phyloP scores from a whole-genome alignment of 2,888 invertebrate species.

The Spicauda simplicius region DNA sequence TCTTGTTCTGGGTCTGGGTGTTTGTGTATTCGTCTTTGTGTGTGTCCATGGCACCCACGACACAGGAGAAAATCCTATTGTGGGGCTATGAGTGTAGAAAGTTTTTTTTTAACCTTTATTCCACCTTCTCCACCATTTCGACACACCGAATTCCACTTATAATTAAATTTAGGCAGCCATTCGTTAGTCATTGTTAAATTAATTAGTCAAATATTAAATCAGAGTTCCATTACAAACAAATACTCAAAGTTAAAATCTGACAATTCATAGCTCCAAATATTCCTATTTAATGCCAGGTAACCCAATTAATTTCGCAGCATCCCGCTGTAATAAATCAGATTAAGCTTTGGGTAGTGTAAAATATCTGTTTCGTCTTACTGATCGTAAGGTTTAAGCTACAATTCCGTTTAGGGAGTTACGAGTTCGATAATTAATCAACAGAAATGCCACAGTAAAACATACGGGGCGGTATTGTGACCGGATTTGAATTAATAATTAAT shows the following conservation, averaged over 20 bases:
- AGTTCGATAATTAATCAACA: slow-evolving; percentile 17
- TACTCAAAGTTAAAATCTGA: not conserved
- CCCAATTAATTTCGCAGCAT: slow-evolving; percentile 16
- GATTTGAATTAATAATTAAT: too few species aligned
- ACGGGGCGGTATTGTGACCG: not conserved
- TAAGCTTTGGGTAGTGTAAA: slow-evolving; percentile 17
- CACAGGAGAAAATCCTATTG: too few species aligned
- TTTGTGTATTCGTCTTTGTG: too few species aligned
- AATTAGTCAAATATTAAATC: not conserved
- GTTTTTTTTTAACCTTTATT: too few species aligned
- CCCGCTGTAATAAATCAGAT: slow-evolving; percentile 20
- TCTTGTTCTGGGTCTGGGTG: too few species aligned
- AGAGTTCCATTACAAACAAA: not conserved
- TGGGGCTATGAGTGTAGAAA: too few species aligned
- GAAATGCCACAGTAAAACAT: slow-evolving; percentile 6
- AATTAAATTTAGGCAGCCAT: too few species aligned
- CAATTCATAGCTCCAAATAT: slow-evolving; percentile 1
- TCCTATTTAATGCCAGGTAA: slow-evolving; percentile 1
- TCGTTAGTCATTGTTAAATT: too few species aligned
- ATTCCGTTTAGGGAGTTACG: slow-evolving; percentile 19
- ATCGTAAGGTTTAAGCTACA: slow-evolving; percentile 14
- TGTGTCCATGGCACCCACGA: too few species aligned
- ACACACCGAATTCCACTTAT: too few species aligned
- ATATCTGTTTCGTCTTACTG: slow-evolving; percentile 19
- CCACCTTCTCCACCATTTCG: too few species aligned